Base-by-base conservation (phyloP, 2,888 invertebrate species). In the Anthophora plumipes region DNA sequence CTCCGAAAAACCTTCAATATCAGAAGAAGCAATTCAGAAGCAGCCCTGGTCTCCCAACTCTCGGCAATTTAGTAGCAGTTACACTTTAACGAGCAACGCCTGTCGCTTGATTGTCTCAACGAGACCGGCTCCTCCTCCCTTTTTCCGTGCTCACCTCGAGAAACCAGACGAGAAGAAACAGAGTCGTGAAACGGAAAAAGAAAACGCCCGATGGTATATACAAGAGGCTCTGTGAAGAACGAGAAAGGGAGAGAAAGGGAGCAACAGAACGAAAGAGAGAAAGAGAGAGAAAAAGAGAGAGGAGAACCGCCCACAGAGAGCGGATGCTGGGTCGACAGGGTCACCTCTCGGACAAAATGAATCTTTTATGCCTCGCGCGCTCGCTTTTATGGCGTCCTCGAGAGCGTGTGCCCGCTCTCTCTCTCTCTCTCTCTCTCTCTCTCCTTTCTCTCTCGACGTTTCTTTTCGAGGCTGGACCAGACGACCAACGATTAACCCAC, bases 251-350 rank as follows among this genome's bases (percentile, higher is more conserved):
- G 8, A 12, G 61, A 20, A 60, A 39, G 69, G 3, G 14, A 43
- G 31, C 31, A 31, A 31, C 22, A 37, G 20, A 43, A 2, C 1
- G n/a, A 39, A 11, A 22, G 25, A n/a, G 41, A 50, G 55, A 55
- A 52, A 57, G 48, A n/a, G n/a, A n/a, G n/a, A n/a, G n/a, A n/a
- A n/a, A n/a, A 60, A 41, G 59, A 64, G 41, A 68, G 50, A 78
- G 77, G 55, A 14, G 77, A 79, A 74, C 84, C 89, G 86, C 89
- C 89, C 84, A 87, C 89, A 79, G 84, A 79, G 84, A 86, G 84
- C 90, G 90, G 88, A 90, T 89, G 89, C 77, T 80, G 87, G 86
- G 87, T 89, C 88, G 84, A 84, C 87, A 85, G 88, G 90, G 90
- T 90, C 90, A 84, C 84, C 84, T 88, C 82, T 79, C 80, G 77